Base-by-base conservation (phyloP, 2,113 vertebrate species). In the Xiphias gladius region DNA sequence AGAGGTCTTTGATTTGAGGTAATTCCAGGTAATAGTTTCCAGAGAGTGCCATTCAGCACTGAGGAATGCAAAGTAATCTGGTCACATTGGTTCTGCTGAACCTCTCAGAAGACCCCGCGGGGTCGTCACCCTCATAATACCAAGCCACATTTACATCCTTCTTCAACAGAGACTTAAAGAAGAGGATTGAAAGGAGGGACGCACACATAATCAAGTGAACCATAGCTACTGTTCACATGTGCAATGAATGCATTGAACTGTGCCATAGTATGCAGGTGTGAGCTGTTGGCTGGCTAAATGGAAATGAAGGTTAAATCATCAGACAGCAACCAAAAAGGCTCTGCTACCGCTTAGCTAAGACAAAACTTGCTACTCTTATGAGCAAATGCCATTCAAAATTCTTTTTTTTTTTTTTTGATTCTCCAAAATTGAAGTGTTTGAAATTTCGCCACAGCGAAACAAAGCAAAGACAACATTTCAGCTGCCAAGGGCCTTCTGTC, bases 11-110 rank as follows among this genome's bases (percentile, higher is more conserved):
- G 94, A 93, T 93, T 93, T 89, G 87, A 83, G 71, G 84, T 93
- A 90, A 93, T 93, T 91, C 89, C 91, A 93, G 89, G 92, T 93
- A 94, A 94, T 93, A 82, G 92, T 82, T 94, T 93, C 93, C 94
- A 95, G 92, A 91, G 79, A 48, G 68, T 74, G 73, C 43, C 79
- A 65, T 90, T 92, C 86, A 84, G 78, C 48, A 39, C 57, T 52
- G 69, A 76, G 82, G 90, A 92, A 93, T 92, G 91, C 69, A 73
- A 88, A 83, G 87, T 84, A 91, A 94, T 92, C 92, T 86, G 79
- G 68, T 82, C 87, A 43, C 86, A 86, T 48, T 79, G 88, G 86
- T 65, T 85, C 30, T 73, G 78, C 88, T 35, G 83, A 84, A 88
- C 22, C 74, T 87, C 80, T 89, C 73, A 84, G 67, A 84, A 81